These are phyloP conservation scores for Scolopax mira DNA, from an alignment of 2,113 vertebrate genomes.

Conservation along the genomic window DNA sequence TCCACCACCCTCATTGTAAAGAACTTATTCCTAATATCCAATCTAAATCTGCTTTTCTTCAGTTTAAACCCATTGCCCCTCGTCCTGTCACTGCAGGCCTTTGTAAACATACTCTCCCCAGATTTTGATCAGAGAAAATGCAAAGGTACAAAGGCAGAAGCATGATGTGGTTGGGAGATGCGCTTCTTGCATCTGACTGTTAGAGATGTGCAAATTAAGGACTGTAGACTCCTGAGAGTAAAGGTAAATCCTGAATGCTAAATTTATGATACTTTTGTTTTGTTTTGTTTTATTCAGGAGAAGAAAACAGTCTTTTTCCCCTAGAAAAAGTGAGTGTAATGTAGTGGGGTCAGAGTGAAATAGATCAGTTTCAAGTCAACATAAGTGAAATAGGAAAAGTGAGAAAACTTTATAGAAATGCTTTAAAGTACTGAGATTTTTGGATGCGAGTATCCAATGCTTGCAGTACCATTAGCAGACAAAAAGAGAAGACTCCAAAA, in stretches of 20 bases:
- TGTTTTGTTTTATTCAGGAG: background rate
- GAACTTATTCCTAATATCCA: too few species aligned
- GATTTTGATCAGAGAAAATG: background rate
- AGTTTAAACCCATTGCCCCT: too few species aligned
- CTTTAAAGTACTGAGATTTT: background rate
- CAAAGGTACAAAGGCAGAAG: background rate
- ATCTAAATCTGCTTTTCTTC: too few species aligned
- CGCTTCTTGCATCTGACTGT: background rate
- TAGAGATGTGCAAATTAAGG: background rate
- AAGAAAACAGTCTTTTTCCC: background rate
- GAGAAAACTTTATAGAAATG: background rate
- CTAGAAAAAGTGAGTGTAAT: background rate
- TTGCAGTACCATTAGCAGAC: background rate
- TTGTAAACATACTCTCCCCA: too few species aligned
- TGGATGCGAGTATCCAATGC: background rate
- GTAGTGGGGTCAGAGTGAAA: background rate
- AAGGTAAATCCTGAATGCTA: background rate
- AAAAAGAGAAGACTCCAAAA: background rate
- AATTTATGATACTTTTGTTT: background rate
- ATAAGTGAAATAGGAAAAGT: background rate
- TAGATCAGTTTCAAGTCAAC: background rate
- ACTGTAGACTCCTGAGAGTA: background rate
- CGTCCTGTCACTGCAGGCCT: too few species aligned
- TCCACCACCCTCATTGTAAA: too few species aligned
- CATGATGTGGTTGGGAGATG: background rate